Evolutionary conservation across 2,888 invertebrate genomes (phyloP).

Genomic region (Gnatocerus cornutus): DNA sequence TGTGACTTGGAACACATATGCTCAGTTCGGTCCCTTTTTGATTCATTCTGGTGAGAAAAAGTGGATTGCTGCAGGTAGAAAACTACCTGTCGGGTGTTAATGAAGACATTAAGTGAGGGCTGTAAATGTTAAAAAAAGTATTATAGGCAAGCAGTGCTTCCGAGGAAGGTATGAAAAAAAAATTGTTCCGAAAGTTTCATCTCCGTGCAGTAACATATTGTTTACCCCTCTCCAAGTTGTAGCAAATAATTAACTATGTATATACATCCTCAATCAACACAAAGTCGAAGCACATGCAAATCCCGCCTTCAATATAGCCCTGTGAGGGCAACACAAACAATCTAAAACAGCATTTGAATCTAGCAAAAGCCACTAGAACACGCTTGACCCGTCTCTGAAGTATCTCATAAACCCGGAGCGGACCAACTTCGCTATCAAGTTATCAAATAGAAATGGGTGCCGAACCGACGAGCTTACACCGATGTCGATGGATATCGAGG

Average conservation of each 20-base stretch:
- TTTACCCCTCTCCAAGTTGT: background rate
- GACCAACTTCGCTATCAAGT: slow-evolving; percentile 37
- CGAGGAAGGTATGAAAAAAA: too few relatives aligned
- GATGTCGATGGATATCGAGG: slow-evolving; percentile 20
- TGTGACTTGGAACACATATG: slow-evolving; percentile 46
- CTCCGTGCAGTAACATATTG: too few relatives aligned
- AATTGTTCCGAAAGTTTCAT: too few relatives aligned
- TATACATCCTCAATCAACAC: slow-evolving; percentile 9
- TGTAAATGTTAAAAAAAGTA: background rate
- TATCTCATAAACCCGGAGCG: slow-evolving; percentile 50
- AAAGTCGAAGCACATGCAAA: slow-evolving; percentile 45
- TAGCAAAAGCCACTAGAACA: slow-evolving; percentile 61
- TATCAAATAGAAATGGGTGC: slow-evolving; percentile 22
- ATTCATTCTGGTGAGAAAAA: slow-evolving; percentile 2
- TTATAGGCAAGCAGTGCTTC: too few relatives aligned
- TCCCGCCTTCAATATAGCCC: slow-evolving; percentile 46
- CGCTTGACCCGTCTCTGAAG: slow-evolving; percentile 59
- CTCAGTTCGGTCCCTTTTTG: slow-evolving; percentile 11
- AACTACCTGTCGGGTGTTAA: slow-evolving; percentile 1
- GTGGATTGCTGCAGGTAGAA: background rate
- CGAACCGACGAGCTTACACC: slow-evolving; percentile 12
- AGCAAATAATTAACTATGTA: slow-evolving; percentile 12
- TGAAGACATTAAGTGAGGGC: background rate
- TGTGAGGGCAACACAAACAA: slow-evolving; percentile 60
- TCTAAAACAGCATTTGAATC: slow-evolving; percentile 63